phyloP scores from a whole-genome alignment of 2,888 invertebrate species.

The Eupithecia exiguata region DNA sequence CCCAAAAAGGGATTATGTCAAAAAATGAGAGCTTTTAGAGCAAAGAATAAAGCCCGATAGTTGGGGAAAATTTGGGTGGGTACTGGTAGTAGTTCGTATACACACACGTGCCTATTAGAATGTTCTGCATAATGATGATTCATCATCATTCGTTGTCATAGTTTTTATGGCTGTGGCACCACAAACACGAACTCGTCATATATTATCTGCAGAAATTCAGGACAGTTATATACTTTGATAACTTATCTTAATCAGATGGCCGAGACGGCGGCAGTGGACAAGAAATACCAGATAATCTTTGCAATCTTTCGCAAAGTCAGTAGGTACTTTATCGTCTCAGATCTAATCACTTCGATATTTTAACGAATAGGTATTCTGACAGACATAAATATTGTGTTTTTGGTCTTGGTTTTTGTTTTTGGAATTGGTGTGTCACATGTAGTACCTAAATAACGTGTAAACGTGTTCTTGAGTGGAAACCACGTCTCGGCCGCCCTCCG shows the following conservation, averaged over 20 bases:
- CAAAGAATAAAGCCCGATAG: background rate
- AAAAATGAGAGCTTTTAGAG: background rate
- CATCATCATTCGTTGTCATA: background rate
- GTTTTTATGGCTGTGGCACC: background rate
- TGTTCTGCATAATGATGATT: background rate
- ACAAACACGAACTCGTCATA: background rate
- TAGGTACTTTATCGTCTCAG: conserved; percentile 27
- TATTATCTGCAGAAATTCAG: conserved; percentile 1
- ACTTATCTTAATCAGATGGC: conserved; percentile 1
- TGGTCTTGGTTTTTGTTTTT: no score
- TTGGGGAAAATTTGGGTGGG: background rate
- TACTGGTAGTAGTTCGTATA: background rate
- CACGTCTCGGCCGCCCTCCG: no score
- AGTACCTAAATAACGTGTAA: background rate
- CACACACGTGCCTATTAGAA: background rate
- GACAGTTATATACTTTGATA: background rate
- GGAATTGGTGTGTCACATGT: background rate
- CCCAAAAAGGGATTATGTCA: background rate
- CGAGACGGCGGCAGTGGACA: conserved; percentile 14
- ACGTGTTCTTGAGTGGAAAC: no score
- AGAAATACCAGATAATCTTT: conserved; percentile 18
- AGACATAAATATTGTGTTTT: background rate
- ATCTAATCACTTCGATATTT: conserved; percentile 17
- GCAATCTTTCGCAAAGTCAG: conserved; percentile 28
- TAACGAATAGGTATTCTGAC: background rate